Conservation (phyloP, 2,797 vertebrate genomes). For the Amblyraja radiata region DNA sequence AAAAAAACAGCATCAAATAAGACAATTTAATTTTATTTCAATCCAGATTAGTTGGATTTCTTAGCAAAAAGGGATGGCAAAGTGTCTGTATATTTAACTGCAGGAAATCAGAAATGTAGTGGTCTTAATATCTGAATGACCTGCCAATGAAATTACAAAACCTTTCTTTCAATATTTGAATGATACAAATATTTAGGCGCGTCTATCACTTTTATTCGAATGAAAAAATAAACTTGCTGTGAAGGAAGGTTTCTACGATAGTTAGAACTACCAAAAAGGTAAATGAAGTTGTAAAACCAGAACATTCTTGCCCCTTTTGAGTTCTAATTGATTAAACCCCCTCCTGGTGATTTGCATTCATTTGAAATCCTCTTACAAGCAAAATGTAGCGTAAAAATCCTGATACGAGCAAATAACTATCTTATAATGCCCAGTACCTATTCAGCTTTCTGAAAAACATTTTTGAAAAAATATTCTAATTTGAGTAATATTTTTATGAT, state of each 20-base stretch:
- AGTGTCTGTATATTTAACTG: background rate
- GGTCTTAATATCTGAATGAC: background rate
- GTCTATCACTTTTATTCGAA: background rate
- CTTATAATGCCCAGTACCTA: background rate
- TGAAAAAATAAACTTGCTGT: background rate
- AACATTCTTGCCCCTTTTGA: background rate
- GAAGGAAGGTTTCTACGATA: background rate
- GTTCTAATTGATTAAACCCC: background rate
- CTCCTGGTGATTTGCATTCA: background rate
- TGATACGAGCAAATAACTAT: background rate
- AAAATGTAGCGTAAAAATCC: background rate
- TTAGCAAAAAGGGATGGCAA: background rate
- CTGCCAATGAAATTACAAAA: background rate
- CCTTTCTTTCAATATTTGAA: background rate
- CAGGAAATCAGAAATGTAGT: background rate
- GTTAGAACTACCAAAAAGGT: background rate
- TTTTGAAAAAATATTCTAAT: background rate
- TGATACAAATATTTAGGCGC: background rate
- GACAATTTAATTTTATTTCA: background rate
- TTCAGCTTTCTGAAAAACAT: background rate
- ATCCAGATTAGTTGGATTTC: background rate
- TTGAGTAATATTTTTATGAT: background rate
- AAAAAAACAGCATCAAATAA: background rate
- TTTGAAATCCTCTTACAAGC: background rate
- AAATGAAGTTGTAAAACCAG: background rate